Percentiles rank a stretch among this genome's conserved stretches.
Evolutionary conservation across 2,113 vertebrate species (phyloP).

Genomic region (Coreoperca whiteheadi): DNA sequence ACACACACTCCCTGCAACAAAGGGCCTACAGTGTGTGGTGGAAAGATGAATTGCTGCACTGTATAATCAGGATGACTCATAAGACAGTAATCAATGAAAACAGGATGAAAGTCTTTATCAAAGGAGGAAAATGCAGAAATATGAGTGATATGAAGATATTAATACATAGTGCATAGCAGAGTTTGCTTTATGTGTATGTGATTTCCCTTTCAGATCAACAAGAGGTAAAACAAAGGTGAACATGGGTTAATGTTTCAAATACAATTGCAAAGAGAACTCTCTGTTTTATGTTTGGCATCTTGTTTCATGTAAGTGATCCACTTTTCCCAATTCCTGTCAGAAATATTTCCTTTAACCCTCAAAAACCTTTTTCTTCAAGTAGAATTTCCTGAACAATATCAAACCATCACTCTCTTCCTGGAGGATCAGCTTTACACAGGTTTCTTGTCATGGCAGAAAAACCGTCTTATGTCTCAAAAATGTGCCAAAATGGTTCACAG

Average conservation of each 20-base stretch:
- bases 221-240: neutral
- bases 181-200: neutral
- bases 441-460: slow-evolving; percentile 7
- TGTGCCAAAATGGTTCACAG: neutral
- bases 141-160: slow-evolving; percentile 79
- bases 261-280: neutral
- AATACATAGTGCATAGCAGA: slow-evolving; percentile 42
- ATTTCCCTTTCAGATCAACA: neutral
- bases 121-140: slow-evolving; percentile 82
- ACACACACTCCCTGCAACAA: slow-evolving; percentile 83
- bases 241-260: neutral
- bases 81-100: slow-evolving; percentile 84
- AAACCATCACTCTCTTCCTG: neutral
- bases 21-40: slow-evolving; percentile 81
- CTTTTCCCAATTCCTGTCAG: neutral
- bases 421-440: neutral
- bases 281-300: neutral
- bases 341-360: neutral
- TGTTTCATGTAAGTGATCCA: no score
- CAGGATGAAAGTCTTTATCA: slow-evolving; percentile 83
- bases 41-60: slow-evolving; percentile 79
- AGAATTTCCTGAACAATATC: neutral
- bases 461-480: neutral
- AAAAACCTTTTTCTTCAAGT: neutral
- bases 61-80: slow-evolving; percentile 84